A percentile compares a stretch with the other conserved stretches of the same genome.
Evolutionary conservation across 2,888 invertebrate species (phyloP).

Genomic region (Drosophila neotestacea): DNA sequence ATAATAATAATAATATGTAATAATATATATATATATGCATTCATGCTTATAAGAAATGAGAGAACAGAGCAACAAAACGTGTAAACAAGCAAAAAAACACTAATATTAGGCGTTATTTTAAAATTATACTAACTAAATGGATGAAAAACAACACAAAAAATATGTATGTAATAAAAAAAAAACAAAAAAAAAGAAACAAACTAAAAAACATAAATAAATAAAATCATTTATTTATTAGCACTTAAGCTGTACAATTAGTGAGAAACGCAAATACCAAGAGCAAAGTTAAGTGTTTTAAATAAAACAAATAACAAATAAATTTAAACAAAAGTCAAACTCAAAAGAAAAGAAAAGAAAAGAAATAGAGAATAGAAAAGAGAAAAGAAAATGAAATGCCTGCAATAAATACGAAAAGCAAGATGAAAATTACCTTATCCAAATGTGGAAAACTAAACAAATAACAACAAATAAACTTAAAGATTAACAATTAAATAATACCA

Average conservation of each 20-base stretch:
- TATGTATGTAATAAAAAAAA: background rate
- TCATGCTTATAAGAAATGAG: slow-evolving; percentile 9
- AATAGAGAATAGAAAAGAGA: background rate
- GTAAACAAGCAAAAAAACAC: slow-evolving; percentile 27
- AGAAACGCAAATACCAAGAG: slow-evolving; percentile 41
- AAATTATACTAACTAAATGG: slow-evolving; percentile 22
- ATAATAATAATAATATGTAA: slow-evolving; percentile 4
- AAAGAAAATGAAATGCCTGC: slow-evolving; percentile 40
- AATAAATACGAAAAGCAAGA: slow-evolving; percentile 66
- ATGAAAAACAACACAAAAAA: slow-evolving; percentile 9
- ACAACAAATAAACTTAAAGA: slow-evolving; percentile 9
- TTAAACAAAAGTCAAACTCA: slow-evolving; percentile 9
- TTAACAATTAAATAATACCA: slow-evolving; percentile 5
- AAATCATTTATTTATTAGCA: slow-evolving; percentile 58
- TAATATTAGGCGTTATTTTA: slow-evolving; percentile 34
- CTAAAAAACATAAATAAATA: slow-evolving; percentile 14
- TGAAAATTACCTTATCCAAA: slow-evolving; percentile 66
- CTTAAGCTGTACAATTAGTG: slow-evolving; percentile 45
- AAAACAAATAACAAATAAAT: slow-evolving; percentile 6
- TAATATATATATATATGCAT: slow-evolving; percentile 6
- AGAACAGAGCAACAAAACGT: slow-evolving; percentile 46
- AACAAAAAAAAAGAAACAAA: slow-evolving; percentile 22
- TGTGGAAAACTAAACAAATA: slow-evolving; percentile 32
- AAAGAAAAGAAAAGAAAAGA: background rate
- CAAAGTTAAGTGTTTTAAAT: slow-evolving; percentile 31